Base-by-base conservation (phyloP, 2,113 vertebrate genomes). In the Semicossyphus pulcher region DNA sequence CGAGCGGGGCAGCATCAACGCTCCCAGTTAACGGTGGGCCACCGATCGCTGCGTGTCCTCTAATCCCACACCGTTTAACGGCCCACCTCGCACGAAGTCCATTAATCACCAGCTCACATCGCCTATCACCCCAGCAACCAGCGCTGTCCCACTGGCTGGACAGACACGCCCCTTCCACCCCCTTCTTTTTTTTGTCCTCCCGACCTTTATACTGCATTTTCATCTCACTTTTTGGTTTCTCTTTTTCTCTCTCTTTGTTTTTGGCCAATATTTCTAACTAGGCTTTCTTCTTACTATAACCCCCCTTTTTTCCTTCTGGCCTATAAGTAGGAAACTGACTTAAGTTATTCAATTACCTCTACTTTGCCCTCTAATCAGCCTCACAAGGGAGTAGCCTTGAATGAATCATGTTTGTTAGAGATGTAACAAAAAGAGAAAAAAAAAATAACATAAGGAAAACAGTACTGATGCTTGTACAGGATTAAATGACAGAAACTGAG, bases 31-130 rank as follows among this genome's bases (percentile, higher is more conserved):
- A 80, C 89, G 74, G 83, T 47, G 72, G 89, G 81, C 86, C 81
- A 29, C 83, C 77, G 60, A 76, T 57, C 60, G 65, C 86, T 49
- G 80, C 73, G 12, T 84, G 85, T 62, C 84, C 85, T 91, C 91
- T 93, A 92, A 94, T 93, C 93, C 93, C 92, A 91, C 89, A 90
- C 81, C 85, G 83, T 92, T 93, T 93, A 94, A 78, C 86, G 74
- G 89, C 83, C 88, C 66, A 81, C 88, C 81, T 90, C 56, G 80
- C 86, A 90, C 80, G 86, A 89, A 84, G 74, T 83, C 80, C 75
- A 72, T 85, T 93, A 93, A 93, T 94, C 94, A 93, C 80, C 80
- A 28, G 87, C 89, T 90, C 90, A 88, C 85, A 92, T 91, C 88
- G 72, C 81, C 81, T 61, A 88, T 90, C 85, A 62, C 91, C 90